Conservation (phyloP, 2,113 vertebrate species). For the Anas platyrhynchos region DNA sequence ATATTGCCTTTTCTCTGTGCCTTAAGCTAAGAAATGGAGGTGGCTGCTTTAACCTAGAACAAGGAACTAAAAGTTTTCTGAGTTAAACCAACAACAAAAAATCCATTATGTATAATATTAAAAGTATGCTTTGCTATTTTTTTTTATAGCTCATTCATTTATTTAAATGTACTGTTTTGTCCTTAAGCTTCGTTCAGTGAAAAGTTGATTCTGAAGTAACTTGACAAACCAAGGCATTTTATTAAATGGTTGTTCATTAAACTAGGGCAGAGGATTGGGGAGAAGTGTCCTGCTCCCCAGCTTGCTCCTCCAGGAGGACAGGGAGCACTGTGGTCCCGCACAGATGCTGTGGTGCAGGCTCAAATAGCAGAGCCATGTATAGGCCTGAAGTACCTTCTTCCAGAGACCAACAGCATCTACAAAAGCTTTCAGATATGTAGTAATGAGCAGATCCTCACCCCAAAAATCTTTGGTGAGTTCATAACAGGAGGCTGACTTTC, state of each 20-base stretch:
- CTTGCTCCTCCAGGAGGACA: background rate
- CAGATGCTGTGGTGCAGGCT: background rate
- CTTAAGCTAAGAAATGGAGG: background rate
- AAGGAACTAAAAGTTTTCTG: background rate
- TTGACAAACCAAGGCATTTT: background rate
- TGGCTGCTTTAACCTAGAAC: background rate
- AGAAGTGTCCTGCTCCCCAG: background rate
- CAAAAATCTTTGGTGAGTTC: background rate
- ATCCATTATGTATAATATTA: background rate
- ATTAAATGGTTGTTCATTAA: background rate
- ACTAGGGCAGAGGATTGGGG: background rate
- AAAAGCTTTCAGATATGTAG: background rate
- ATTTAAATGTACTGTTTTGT: background rate
- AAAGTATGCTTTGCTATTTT: background rate
- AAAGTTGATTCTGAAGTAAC: background rate
- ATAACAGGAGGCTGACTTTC: background rate
- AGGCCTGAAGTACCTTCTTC: background rate
- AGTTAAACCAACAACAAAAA: background rate
- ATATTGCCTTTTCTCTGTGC: background rate
- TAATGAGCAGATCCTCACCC: background rate
- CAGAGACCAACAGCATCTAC: background rate
- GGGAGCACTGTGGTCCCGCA: rapidly evolving
- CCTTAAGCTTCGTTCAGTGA: background rate
- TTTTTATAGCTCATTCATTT: background rate
- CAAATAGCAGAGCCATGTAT: background rate